Conservation (phyloP, 2,113 vertebrate genomes). For the Xenopus borealis region DNA sequence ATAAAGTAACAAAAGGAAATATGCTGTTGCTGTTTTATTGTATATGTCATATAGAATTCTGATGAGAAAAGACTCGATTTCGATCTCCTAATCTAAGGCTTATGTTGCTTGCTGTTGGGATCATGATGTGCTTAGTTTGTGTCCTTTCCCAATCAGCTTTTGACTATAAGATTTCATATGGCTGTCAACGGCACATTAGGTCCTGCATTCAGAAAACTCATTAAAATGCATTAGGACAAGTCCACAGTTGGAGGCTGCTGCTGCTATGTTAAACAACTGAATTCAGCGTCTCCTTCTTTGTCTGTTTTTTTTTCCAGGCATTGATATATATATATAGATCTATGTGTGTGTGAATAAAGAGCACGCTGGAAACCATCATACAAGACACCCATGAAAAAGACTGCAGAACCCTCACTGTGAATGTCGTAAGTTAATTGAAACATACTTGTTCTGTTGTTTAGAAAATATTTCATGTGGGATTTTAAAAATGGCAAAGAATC, state of each 20-base stretch:
- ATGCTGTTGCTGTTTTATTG: too few relatives aligned
- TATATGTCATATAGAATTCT: too few relatives aligned
- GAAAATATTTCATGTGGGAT: too few relatives aligned
- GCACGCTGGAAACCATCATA: slow-evolving; percentile 45
- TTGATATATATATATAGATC: slow-evolving; percentile 41
- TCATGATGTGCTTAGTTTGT: neutral
- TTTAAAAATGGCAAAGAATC: too few relatives aligned
- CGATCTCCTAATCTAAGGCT: too few relatives aligned
- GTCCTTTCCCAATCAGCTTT: slow-evolving; percentile 34
- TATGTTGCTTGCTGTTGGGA: too few relatives aligned
- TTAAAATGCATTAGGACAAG: slow-evolving; percentile 46
- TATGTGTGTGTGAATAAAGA: slow-evolving; percentile 57
- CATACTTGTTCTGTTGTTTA: neutral
- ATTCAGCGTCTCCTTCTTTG: slow-evolving; percentile 38
- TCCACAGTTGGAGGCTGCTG: slow-evolving; percentile 35
- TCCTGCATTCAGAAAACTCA: slow-evolving; percentile 33
- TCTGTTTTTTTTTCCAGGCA: slow-evolving; percentile 44
- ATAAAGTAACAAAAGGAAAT: too few relatives aligned
- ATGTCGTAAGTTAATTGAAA: slow-evolving; percentile 70
- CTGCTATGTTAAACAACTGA: slow-evolving; percentile 40
- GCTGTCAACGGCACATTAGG: neutral
- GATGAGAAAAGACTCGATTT: too few relatives aligned
- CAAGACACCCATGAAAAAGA: slow-evolving; percentile 55
- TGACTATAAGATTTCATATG: slow-evolving; percentile 28
- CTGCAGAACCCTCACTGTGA: slow-evolving; percentile 57